These are phyloP conservation scores for Nomada ruficornis DNA, from an alignment of 2,888 invertebrate species.

Conservation along the genomic window DNA sequence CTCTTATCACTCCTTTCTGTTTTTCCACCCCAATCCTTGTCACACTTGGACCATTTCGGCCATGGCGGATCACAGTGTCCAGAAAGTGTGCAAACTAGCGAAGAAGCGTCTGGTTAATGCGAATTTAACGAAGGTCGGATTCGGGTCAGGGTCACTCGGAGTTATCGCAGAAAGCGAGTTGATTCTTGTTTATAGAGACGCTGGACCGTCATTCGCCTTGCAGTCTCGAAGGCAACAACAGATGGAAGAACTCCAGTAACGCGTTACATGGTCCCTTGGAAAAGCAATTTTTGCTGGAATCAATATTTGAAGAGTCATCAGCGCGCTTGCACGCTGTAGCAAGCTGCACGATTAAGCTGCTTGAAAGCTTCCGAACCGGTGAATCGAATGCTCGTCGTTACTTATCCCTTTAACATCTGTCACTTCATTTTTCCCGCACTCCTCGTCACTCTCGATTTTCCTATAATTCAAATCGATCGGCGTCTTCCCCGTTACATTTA, in stretches of 20 bases:
- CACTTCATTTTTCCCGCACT: too few species aligned
- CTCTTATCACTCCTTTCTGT: not conserved
- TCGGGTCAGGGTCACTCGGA: not conserved
- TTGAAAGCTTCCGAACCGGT: constrained; percentile 1
- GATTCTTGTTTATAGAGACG: not conserved
- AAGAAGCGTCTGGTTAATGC: not conserved
- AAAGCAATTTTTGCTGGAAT: constrained; percentile 17
- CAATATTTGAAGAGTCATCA: constrained; percentile 27
- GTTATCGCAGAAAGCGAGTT: not conserved
- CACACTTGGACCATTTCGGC: too few species aligned
- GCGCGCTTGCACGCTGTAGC: not conserved
- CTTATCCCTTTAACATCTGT: not conserved
- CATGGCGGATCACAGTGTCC: too few species aligned
- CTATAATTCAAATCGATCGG: too few species aligned
- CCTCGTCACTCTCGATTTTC: too few species aligned
- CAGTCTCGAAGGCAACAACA: not conserved
- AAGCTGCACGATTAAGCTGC: constrained; percentile 16
- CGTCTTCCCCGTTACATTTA: constrained; percentile 20
- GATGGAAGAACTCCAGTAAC: not conserved
- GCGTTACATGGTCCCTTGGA: not conserved
- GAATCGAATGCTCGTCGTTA: constrained; percentile 16
- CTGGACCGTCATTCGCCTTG: not conserved
- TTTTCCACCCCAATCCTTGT: not conserved
- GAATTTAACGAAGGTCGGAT: not conserved
- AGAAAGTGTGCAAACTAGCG: not conserved